Evolutionary conservation across 2,113 vertebrate species (phyloP), one percentile per base, ranked within the genome.

Genomic region (Stigmatopora nigra): DNA sequence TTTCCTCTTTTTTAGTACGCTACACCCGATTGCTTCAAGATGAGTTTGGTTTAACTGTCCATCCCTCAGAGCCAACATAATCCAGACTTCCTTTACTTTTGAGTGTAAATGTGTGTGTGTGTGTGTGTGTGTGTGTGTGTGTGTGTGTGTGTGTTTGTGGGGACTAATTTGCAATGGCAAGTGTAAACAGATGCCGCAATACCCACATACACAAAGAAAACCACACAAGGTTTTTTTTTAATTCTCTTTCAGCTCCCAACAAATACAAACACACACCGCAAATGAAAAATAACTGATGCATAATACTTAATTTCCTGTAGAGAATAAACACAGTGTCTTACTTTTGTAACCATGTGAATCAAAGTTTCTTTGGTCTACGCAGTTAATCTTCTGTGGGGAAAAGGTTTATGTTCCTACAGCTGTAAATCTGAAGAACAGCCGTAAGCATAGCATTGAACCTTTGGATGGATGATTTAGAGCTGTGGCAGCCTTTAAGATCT

Each of bases 21-120:
- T 63, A 59, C 64, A 71, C 46, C 65, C 69, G 48, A 88, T 89
- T 86, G 86, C 85, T 90, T 89, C 87, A 89, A 89, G 83, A 89
- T 88, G 86, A 89, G 80, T 84, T 81, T 84, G 73, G 83, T 85
- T 82, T 67, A 66, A 81, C 76, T 80, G 79, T 83, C 82, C 76
- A 64, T 83, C 71, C 80, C 75, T 68, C 78, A 81, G 75, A 85
- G 82, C 73, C 84, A 83, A 89, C 83, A 84, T 77, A 87, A 88
- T 71, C 87, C 89, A 89, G 88, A 88, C 77, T 82, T 86, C 78
- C 78, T 72, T 71, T 82, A 64, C 64, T 71, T 72, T 77, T 60
- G 60, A 47, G 56, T 73, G 67, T 60, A 57, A 67, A 52, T 66
- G 67, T 62, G 19, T 69, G 46, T 66, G 60, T 57, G 59, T 61